Evolutionary conservation across 2,888 invertebrate species (phyloP), one percentile per base, ranked within the genome.

Genomic region (Drosophila greeni): DNA sequence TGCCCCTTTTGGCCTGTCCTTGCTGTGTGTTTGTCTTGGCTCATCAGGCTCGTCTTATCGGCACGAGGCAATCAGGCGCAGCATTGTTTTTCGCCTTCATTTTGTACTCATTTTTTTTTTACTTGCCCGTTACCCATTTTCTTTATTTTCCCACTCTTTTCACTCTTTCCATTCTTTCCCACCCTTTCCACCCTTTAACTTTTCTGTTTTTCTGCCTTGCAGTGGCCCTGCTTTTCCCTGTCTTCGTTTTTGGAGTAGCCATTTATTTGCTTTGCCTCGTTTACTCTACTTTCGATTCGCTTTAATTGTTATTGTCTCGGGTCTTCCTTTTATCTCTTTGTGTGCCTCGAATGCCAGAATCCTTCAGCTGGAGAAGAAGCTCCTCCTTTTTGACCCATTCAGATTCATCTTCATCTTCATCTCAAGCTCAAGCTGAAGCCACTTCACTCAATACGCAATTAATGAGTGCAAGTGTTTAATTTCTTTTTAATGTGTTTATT

Each of bases 401-500:
- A 34, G 29, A 23, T 40, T 29, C 56, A 42, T 58, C 39, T 34
- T 26, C 40, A 33, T 16, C 39, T 33, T 24, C 33, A 24, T 18
- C 62, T 29, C n/a, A 16, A 36, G 8, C 37, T 16, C 37, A 7
- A 23, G 40, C 40, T 23, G 14, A 11, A 72, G 66, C 64, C 74
- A 61, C 49, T 66, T 66, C 58, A 70, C 66, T 73, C 72, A 68
- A 70, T 69, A 67, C 58, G 74, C 71, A 76, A 79, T 79, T 82
- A 74, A 73, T 57, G 45, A 45, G 57, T 47, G 66, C 64, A 67
- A 80, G 75, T 82, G 80, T 72, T 82, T 80, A 82, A 79, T 82
- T 79, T 70, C 67, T 62, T 79, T 79, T 79, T 76, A 82, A 79
- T 73, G 72, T 75, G 73, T 80, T 82, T 82, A 80, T 80, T 74